Evolutionary conservation across 1,140 invertebrate species (phyloP).

Genomic region (Neuroterus valhalla): DNA sequence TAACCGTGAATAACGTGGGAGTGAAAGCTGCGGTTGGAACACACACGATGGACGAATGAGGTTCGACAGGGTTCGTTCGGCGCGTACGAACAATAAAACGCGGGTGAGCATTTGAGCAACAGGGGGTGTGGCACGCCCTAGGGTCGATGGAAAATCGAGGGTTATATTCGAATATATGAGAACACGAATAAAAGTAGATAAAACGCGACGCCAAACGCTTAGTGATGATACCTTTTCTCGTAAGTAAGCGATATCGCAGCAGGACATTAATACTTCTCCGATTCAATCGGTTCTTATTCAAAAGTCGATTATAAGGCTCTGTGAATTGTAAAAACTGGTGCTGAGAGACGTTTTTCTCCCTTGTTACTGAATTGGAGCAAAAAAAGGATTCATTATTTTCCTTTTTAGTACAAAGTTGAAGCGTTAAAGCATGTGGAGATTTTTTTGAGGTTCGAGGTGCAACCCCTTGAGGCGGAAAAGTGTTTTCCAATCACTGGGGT

Average conservation of each 20-base stretch:
- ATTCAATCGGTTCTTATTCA: not conserved
- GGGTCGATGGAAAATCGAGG: not conserved
- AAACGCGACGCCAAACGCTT: not conserved
- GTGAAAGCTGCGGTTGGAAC: constrained; percentile 13
- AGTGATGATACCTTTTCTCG: not conserved
- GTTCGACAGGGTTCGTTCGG: constrained; percentile 1
- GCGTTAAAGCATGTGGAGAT: too few species aligned
- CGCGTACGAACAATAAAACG: not conserved
- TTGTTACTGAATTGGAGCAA: not conserved
- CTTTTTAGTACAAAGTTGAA: too few species aligned
- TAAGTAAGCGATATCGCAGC: constrained; percentile 21
- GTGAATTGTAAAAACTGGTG: not conserved
- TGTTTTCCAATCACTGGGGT: not conserved
- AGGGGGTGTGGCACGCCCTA: constrained; percentile 1
- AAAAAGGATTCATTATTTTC: not conserved
- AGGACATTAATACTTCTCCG: constrained; percentile 18
- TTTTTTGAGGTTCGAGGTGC: not conserved
- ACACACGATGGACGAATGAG: constrained; percentile 11
- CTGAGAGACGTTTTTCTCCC: constrained; percentile 7
- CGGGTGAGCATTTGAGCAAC: not conserved
- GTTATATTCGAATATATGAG: not conserved
- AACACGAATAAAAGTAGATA: not conserved
- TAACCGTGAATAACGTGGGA: constrained; percentile 28
- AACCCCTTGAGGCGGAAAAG: not conserved
- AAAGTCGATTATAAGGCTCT: not conserved